Evolutionary conservation across 2,888 invertebrate genomes (phyloP), one percentile per base, ranked within the genome.

Genomic region (Drosophila atripex): DNA sequence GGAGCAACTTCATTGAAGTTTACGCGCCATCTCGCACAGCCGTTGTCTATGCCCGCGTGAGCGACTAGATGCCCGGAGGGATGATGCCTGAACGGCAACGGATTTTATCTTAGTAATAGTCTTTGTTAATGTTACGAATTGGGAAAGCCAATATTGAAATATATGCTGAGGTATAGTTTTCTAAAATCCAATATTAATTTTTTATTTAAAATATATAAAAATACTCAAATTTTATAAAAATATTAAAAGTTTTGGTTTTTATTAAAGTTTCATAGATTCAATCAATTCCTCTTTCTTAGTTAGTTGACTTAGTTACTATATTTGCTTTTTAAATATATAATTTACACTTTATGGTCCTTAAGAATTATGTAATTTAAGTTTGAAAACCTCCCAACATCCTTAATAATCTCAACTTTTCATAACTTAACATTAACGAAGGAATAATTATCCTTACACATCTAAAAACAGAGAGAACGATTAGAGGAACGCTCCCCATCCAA

Each of bases 401-500:
- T 23, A 23, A 23, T 23, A 23, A 23, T 23, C 21, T 23, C 21
- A 23, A 4, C 3, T 23, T 23, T 23, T 9, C 1, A 2, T 11
- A 30, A 3, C 11, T 32, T 32, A 32, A 32, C 3, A 32, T 28
- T 28, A 3, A 28, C 9, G 9, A 28, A 28, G 7, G 8, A 28
- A 8, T 8, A 2, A 28, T 7, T 28, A 3, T 8, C 2, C 28
- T 28, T 28, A 28, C 3, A 32, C 5, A 32, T 32, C 32, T 12
- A 32, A 32, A 32, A 32, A 32, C 32, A 32, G 8, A 1, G 38
- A 14, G 7, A 4, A 18, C 0, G 4, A 2, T 11, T 43, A 63
- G 1, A 82, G 66, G 60, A 78, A 98, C 2, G 98, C 94, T 39
- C 97, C 97, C 99, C 99, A 99, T 8, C 99, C 99, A 55, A 97